Evolutionary conservation across 1,140 invertebrate species (phyloP), one percentile per base, ranked within the genome.

Genomic region (Brachionus angularis): DNA sequence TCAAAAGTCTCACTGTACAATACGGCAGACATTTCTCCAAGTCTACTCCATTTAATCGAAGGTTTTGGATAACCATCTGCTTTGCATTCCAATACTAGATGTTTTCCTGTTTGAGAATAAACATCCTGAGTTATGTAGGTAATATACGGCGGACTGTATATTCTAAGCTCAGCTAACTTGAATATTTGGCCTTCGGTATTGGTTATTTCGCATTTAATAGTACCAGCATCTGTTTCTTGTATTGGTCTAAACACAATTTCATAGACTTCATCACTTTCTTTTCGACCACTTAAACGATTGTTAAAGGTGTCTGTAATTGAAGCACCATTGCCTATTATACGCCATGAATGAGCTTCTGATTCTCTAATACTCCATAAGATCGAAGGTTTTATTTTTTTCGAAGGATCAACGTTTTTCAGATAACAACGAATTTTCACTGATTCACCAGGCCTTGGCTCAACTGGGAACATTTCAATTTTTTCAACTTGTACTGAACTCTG

Each of bases 261-360:
- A 23, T 55, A 71, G 0, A 71, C 70, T 71, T 71, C 70, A 29
- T 71, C 70, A 33, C 49, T 55, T 71, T 71, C 70, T 33, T 58
- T 53, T 71, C 70, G 21, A 2, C 46, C 70, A 53, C 50, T 55
- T 1, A 55, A 18, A 33, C 70, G 70, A 55, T 49, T 49, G 34
- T 53, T 71, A 12, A 53, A 55, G 0, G 70, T 71, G n/a, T 71
- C 70, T n/a, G 49, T 42, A 10, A 71, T 53, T 7, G 49, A 58
- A 1, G 49, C 49, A 42, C 70, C 70, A 31, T 70, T 50, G 2
- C 46, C 67, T n/a, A 70, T 50, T 14, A 70, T 70, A 12, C 67
- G 46, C 46, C 62, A 67, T 14, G 62, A 47, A 21, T n/a, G 29
- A 21, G 46, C 21, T 4, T 46, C 31, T 0, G 23, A 42, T 31